Percentiles rank a stretch among this genome's conserved stretches.
Evolutionary conservation across 2,113 vertebrate genomes (phyloP).

Genomic region (Apeltes quadracus): DNA sequence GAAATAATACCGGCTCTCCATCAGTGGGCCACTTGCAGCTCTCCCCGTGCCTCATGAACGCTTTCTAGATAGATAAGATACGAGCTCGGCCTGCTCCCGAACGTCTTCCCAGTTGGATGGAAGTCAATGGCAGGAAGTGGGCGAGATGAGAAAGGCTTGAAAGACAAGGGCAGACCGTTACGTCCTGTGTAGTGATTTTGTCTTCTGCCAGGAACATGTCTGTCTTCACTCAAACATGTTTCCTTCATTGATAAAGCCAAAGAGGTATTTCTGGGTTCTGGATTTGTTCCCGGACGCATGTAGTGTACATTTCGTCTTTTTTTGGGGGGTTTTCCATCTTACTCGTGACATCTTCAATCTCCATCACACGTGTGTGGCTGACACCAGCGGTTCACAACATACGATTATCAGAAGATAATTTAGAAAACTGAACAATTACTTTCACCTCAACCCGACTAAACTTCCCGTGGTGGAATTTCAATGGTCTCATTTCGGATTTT

Average conservation of each 20-base stretch:
- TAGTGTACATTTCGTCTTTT: conserved; percentile 4
- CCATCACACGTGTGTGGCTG: neutral
- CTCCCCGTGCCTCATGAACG: conserved; percentile 61
- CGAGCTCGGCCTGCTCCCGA: conserved; percentile 34
- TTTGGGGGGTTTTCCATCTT: neutral
- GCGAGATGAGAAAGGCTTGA: conserved; percentile 4
- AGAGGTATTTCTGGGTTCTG: neutral
- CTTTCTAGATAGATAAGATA: conserved; percentile 40
- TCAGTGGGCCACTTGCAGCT: conserved; percentile 66
- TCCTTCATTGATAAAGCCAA: neutral
- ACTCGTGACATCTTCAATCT: neutral
- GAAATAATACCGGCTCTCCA: conserved; percentile 58
- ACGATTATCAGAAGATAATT: neutral
- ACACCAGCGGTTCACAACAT: neutral
- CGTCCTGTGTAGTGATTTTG: conserved; percentile 2
- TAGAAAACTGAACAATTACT: too few species aligned
- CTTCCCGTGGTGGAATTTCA: neutral
- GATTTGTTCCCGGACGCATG: conserved; percentile 12
- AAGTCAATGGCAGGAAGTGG: conserved; percentile 31
- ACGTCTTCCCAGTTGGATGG: conserved; percentile 22
- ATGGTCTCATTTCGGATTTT: neutral
- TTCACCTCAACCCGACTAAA: neutral
- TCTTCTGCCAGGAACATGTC: neutral
- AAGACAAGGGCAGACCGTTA: neutral
- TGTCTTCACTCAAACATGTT: conserved; percentile 9